Evolutionary conservation across 2,888 invertebrate genomes (phyloP).

Genomic region (Brenthis hecate): DNA sequence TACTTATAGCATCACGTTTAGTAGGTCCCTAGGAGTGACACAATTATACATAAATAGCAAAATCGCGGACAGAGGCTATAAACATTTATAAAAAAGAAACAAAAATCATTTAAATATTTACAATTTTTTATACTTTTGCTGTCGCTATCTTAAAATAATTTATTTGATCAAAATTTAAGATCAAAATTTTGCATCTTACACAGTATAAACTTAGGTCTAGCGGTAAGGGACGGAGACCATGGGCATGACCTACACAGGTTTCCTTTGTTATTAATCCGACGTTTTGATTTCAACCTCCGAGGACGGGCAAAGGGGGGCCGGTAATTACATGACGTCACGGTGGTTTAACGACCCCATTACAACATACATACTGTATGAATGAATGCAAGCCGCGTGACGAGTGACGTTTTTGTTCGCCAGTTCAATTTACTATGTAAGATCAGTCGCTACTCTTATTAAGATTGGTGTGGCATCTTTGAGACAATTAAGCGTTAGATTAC

Average conservation of each 20-base stretch:
- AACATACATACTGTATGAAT: constrained; percentile 81
- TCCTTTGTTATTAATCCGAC: constrained; percentile 80
- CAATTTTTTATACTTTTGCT: no score
- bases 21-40: no score
- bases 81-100: no score
- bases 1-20: no score
- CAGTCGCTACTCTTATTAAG: constrained; percentile 40
- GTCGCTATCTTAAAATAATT: constrained; percentile 14
- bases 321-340: constrained; percentile 81
- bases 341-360: constrained; percentile 82
- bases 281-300: constrained; percentile 77
- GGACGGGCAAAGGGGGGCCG: constrained; percentile 76
- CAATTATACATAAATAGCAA: no score
- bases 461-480: constrained; percentile 1
- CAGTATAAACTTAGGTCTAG: constrained; percentile 22
- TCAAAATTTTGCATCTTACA: constrained; percentile 12
- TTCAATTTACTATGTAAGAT: constrained; percentile 55
- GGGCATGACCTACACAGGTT: constrained; percentile 79
- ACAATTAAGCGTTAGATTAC: neutral
- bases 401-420: constrained; percentile 70
- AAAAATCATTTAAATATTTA: no score
- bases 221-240: constrained; percentile 56
- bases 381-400: constrained; percentile 78
- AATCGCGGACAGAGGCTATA: no score
- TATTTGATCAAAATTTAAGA: constrained; percentile 11